phyloP scores from a whole-genome alignment of 2,113 vertebrate genomes.

The Sminthopsis crassicaudata region DNA sequence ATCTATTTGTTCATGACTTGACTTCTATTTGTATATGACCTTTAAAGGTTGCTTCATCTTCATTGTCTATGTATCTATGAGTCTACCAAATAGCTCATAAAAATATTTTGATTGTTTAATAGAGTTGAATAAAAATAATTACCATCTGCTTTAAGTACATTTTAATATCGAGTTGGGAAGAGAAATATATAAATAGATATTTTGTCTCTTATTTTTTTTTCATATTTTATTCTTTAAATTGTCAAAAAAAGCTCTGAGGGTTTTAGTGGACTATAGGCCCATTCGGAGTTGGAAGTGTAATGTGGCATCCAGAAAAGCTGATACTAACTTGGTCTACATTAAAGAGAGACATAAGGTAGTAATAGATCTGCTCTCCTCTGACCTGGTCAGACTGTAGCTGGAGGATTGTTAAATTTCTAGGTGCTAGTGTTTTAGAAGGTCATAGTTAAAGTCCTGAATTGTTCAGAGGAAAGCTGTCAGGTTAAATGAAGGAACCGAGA shows the following conservation, averaged over 20 bases:
- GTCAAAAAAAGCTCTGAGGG: not conserved
- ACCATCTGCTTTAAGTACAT: not conserved
- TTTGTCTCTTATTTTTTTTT: not conserved
- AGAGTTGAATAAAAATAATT: not conserved
- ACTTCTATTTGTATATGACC: not conserved
- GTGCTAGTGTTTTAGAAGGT: not conserved
- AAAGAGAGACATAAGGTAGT: not conserved
- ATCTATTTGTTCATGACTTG: not conserved
- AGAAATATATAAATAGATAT: not conserved
- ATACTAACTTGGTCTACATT: not conserved
- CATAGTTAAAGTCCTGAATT: not conserved
- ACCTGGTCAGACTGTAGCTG: not conserved
- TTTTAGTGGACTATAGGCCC: not conserved
- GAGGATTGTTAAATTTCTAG: not conserved
- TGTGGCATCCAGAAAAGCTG: not conserved
- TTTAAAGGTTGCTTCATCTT: not conserved
- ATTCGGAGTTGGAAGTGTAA: not conserved
- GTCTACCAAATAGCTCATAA: not conserved
- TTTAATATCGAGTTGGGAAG: not conserved
- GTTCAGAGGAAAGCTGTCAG: not conserved
- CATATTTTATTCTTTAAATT: not conserved
- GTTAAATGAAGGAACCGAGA: not conserved
- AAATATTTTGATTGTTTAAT: not conserved
- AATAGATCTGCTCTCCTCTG: not conserved
- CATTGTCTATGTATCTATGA: not conserved